Evolutionary conservation across 2,888 invertebrate species (phyloP).

Genomic region (Caenorhabditis japonica): DNA sequence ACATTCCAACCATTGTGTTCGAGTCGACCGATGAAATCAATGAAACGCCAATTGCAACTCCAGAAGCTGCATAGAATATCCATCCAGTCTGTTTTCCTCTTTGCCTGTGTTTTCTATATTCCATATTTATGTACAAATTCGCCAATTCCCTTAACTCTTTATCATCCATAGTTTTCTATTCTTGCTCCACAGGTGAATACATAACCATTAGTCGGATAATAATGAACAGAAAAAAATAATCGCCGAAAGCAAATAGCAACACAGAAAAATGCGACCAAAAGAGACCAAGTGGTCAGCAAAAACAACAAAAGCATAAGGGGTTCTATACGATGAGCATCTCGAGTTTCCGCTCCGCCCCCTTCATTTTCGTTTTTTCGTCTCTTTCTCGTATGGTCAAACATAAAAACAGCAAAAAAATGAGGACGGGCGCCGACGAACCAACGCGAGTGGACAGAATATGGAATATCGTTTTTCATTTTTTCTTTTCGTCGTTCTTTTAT

Average conservation of each 20-base stretch:
- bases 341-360: slow-evolving; percentile 7
- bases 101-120: not conserved
- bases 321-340: slow-evolving; percentile 34
- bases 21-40: slow-evolving; percentile 80
- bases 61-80: slow-evolving; percentile 27
- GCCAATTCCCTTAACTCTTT: not conserved
- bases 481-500: not conserved
- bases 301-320: slow-evolving; percentile 23
- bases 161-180: not conserved
- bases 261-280: too few species aligned
- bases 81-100: too few species aligned
- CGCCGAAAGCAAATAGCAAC: slow-evolving; percentile 9
- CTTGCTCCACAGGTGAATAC: not conserved
- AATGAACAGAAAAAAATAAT: slow-evolving; percentile 1
- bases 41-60: slow-evolving; percentile 29
- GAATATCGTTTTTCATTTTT: slow-evolving; percentile 41
- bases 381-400: slow-evolving; percentile 21
- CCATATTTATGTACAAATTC: slow-evolving; percentile 22
- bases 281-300: slow-evolving; percentile 13
- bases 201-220: too few species aligned
- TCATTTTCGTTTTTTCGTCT: not conserved
- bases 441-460: slow-evolving; percentile 13
- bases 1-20: slow-evolving; percentile 95
- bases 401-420: too few species aligned
- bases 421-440: too few species aligned